phyloP scores from a whole-genome alignment of 2,888 invertebrate genomes.

The Ormyrus thymus region DNA sequence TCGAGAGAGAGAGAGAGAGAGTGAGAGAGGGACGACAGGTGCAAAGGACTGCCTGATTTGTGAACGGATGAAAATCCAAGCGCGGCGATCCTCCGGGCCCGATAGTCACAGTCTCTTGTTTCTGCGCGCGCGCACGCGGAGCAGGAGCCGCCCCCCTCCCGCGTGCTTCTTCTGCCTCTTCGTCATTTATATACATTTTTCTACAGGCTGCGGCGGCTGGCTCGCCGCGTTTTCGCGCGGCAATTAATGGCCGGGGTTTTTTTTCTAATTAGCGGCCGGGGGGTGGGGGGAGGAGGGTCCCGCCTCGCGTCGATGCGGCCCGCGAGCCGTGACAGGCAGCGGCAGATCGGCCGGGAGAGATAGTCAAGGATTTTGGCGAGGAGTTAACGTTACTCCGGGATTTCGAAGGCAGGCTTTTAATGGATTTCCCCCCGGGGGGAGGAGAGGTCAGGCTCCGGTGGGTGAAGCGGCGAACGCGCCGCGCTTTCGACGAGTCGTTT shows the following conservation, averaged over 20 bases:
- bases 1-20: not conserved
- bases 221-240: slow-evolving; percentile 1
- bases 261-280: slow-evolving; percentile 17
- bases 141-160: too few relatives aligned
- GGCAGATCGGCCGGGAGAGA: not conserved
- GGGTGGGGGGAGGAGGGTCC: not conserved
- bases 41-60: slow-evolving; percentile 36
- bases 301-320: not conserved
- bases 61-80: slow-evolving; percentile 43
- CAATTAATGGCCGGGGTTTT: slow-evolving; percentile 8
- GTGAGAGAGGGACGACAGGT: slow-evolving; percentile 27
- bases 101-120: slow-evolving; percentile 48
- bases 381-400: not conserved
- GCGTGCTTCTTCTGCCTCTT: not conserved
- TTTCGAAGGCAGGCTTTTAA: not conserved
- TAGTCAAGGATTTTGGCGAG: not conserved
- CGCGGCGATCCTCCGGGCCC: slow-evolving; percentile 12
- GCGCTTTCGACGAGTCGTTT: not conserved
- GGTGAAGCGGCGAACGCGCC: not conserved
- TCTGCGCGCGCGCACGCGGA: not conserved
- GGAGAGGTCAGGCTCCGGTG: not conserved
- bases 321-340: not conserved
- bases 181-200: not conserved
- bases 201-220: not conserved
- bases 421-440: not conserved